phyloP scores from a whole-genome alignment of 1,140 invertebrate species.

The Drosophila repletoides region DNA sequence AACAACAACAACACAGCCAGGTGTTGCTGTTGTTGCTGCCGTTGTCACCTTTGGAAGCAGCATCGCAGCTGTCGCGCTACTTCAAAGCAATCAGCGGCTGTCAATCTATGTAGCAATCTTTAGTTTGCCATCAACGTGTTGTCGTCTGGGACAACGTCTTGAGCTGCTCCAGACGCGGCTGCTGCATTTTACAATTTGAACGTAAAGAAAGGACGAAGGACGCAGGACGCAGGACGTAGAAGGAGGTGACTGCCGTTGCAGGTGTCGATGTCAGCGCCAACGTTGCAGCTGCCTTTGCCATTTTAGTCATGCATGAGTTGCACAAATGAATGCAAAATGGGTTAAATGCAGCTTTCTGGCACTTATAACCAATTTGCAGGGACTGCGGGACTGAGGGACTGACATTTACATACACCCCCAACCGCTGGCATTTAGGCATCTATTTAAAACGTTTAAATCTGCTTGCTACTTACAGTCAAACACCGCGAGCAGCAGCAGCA shows the following conservation, averaged over 20 bases:
- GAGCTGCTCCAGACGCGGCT: conserved; percentile 21
- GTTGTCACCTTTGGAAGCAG: conserved; percentile 19
- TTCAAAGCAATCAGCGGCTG: conserved; percentile 70
- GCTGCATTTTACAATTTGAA: conserved; percentile 56
- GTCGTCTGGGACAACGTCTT: conserved; percentile 34
- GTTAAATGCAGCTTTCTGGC: conserved; percentile 61
- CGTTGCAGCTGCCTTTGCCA: not conserved
- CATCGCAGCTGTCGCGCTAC: conserved; percentile 26
- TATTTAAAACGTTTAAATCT: conserved; percentile 60
- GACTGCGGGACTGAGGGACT: not conserved
- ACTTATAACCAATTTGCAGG: conserved; percentile 55
- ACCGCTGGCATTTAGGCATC: conserved; percentile 19
- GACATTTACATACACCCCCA: not conserved
- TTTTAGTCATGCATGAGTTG: conserved; percentile 59
- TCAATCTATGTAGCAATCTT: conserved; percentile 78
- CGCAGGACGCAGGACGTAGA: not conserved
- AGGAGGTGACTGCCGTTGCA: not conserved
- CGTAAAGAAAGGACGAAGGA: not conserved
- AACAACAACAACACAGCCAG: no score
- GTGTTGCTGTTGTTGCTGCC: conserved; percentile 2
- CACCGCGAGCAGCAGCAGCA: conserved; percentile 43
- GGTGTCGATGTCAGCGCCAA: conserved; percentile 7
- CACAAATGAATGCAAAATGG: conserved; percentile 55
- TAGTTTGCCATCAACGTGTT: conserved; percentile 48
- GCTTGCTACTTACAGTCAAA: conserved; percentile 60